Percentiles rank a stretch among this genome's conserved stretches.
Evolutionary conservation across 2,113 vertebrate species (phyloP).

Genomic region (Aplodontia rufa): DNA sequence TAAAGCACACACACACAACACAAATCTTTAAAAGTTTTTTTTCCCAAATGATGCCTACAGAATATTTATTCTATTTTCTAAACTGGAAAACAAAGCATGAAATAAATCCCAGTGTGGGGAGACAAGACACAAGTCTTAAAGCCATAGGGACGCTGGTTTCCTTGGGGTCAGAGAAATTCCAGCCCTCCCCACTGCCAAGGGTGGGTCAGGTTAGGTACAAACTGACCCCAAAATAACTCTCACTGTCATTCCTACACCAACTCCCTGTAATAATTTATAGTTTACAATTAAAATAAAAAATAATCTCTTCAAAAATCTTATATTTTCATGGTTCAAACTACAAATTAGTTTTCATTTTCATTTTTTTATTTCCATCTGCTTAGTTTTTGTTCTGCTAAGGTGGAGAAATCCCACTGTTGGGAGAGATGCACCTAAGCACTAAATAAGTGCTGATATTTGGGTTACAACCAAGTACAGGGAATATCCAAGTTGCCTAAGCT

Average conservation of each 20-base stretch:
- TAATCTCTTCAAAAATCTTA: constrained; percentile 41
- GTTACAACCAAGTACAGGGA: not conserved
- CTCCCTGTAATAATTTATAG: constrained; percentile 52
- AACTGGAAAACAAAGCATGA: constrained; percentile 35
- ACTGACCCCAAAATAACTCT: constrained; percentile 51
- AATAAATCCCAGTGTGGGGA: not conserved
- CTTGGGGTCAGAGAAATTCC: constrained; percentile 27
- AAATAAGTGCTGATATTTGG: not conserved
- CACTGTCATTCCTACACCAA: constrained; percentile 1
- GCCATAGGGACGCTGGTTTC: not conserved
- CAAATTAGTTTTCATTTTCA: constrained; percentile 48
- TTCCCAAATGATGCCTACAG: constrained; percentile 40
- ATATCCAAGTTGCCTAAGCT: constrained; percentile 20
- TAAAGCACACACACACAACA: not conserved
- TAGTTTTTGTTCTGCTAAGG: not conserved
- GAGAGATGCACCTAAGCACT: not conserved
- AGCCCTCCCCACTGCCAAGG: not conserved
- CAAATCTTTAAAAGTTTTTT: constrained; percentile 42
- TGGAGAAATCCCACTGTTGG: constrained; percentile 9
- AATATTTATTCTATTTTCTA: constrained; percentile 49
- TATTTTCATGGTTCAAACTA: constrained; percentile 18
- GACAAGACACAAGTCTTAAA: not conserved
- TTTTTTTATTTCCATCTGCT: constrained; percentile 21
- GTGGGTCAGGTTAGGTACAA: constrained; percentile 48
- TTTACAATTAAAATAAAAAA: constrained; percentile 53